A percentile compares a stretch with the other conserved stretches of the same genome.
phyloP scores from a whole-genome alignment of 2,113 vertebrate species.

The Sinocyclocheilus rhinocerous region DNA sequence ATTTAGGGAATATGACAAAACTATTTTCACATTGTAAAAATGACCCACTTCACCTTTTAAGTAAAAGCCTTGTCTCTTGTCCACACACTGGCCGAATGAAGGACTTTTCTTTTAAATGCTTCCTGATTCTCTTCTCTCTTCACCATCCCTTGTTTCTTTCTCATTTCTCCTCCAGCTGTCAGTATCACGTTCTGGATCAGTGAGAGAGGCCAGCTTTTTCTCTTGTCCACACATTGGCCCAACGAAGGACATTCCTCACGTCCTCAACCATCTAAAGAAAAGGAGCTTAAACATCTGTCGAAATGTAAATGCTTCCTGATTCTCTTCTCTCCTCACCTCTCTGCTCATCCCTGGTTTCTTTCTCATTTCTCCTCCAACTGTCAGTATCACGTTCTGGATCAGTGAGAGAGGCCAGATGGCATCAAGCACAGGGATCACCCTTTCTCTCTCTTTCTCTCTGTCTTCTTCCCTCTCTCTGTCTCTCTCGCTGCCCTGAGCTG shows the following conservation, averaged over 20 bases:
- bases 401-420: constrained; percentile 74
- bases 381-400: constrained; percentile 75
- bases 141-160: constrained; percentile 35
- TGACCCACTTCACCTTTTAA: background rate
- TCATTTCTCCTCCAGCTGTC: constrained; percentile 66
- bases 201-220: constrained; percentile 72
- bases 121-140: constrained; percentile 27
- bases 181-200: constrained; percentile 75
- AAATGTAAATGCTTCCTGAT: background rate
- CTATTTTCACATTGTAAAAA: background rate
- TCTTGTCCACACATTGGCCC: too few relatives aligned
- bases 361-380: constrained; percentile 64
- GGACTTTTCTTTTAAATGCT: too few relatives aligned
- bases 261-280: too few relatives aligned
- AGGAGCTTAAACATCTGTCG: too few relatives aligned
- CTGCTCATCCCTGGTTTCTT: constrained; percentile 39
- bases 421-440: constrained; percentile 61
- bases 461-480: constrained; percentile 41
- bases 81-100: background rate
- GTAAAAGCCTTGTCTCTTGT: background rate
- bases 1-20: background rate
- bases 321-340: constrained; percentile 34
- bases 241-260: too few relatives aligned
- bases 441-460: constrained; percentile 47
- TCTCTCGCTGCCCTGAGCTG: constrained; percentile 57